These are phyloP conservation scores for Psittacula derbiana DNA, from an alignment of 2,797 vertebrate genomes.

Conservation along the genomic window DNA sequence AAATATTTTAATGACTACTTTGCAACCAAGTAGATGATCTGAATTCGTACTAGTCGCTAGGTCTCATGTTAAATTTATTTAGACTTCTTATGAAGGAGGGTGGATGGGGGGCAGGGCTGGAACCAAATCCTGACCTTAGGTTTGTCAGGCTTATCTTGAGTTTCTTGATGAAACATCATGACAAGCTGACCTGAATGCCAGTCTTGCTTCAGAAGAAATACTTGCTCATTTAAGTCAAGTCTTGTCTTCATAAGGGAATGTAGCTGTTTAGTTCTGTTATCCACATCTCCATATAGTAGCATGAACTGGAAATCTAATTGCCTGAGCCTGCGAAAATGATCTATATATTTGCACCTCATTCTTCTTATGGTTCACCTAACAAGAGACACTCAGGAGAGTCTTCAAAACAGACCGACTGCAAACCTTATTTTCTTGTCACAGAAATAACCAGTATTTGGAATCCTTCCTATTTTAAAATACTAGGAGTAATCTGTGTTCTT, in stretches of 20 bases:
- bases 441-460: background rate
- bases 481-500: background rate
- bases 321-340: background rate
- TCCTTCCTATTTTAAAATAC: background rate
- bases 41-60: background rate
- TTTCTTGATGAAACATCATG: background rate
- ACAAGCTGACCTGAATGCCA: background rate
- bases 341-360: background rate
- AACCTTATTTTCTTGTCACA: background rate
- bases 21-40: background rate
- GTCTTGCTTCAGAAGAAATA: background rate
- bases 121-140: background rate
- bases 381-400: background rate
- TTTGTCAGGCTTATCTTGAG: background rate
- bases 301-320: background rate
- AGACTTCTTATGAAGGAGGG: background rate
- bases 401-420: background rate
- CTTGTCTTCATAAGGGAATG: background rate
- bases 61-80: background rate
- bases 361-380: background rate
- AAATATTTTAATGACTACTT: background rate
- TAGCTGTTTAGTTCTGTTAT: background rate
- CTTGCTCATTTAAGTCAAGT: background rate
- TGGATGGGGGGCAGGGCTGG: background rate
- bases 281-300: background rate